Base-by-base conservation (phyloP, 2,888 invertebrate species). In the Uropetala carovei region DNA sequence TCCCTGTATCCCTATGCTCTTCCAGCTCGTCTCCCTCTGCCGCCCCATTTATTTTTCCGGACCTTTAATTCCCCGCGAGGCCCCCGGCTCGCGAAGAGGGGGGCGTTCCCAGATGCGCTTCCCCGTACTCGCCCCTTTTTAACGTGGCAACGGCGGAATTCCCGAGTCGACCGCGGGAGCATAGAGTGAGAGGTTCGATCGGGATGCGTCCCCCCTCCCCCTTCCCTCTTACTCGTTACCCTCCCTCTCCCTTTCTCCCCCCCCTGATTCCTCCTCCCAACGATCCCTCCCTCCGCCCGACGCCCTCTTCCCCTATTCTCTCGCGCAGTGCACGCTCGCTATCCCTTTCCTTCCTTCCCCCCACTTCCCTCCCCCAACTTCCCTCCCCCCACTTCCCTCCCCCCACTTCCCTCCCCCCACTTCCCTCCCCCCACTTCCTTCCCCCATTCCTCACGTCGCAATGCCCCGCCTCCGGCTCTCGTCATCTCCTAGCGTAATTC, bases 41-140 rank as follows among this genome's bases (percentile, higher is more conserved):
- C 10, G 43, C 30, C 30, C 59, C 56, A 85, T 58, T 86, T n/a
- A 68, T 68, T 22, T 22, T 18, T 27, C 22, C 86, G 10, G 11
- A 10, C 22, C 56, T 43, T 27, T 43, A 0, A 9, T n/a, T 57
- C 13, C 7, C n/a, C 56, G 4, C n/a, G 7, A 16, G 30, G 13
- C 82, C 43, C 16, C 16, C 43, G n/a, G 8, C 22, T n/a, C 75
- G 22, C 13, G 1, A n/a, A 1, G 43, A 43, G 43, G 75, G 75
- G 75, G 75, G 75, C 75, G 75, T 58, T 58, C 58, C 27, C 58
- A 57, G 58, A 18, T 56, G 14, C 84, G 9, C 57, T 27, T 27
- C 59, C 85, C n/a, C 85, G 14, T 56, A 22, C 85, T 27, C 59
- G 60, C 30, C 59, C 60, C 86, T 86, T 86, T 86, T 27, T 30